These are phyloP conservation scores for Emydura subglobosa DNA, from an alignment of 2,113 vertebrate species.

Conservation along the genomic window DNA sequence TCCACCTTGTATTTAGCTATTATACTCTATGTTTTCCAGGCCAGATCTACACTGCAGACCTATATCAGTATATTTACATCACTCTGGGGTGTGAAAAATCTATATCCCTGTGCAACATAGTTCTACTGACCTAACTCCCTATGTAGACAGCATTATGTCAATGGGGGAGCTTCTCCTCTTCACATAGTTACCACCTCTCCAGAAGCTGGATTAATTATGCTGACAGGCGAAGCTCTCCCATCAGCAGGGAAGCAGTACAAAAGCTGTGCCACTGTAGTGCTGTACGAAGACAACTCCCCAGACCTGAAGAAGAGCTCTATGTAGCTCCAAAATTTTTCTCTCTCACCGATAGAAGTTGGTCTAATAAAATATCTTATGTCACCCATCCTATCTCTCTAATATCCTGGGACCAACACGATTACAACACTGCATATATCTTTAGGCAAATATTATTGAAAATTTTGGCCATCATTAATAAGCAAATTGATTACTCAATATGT, in stretches of 20 bases:
- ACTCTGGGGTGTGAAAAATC: not conserved
- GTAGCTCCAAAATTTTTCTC: not conserved
- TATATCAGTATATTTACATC: not conserved
- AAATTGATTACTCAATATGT: not conserved
- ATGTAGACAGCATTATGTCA: not conserved
- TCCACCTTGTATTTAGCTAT: not conserved
- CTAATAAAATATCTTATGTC: not conserved
- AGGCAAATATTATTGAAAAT: not conserved
- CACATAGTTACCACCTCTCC: not conserved
- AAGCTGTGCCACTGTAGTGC: not conserved
- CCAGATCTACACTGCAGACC: not conserved
- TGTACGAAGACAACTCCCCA: not conserved
- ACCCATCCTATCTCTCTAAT: not conserved
- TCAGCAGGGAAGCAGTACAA: not conserved
- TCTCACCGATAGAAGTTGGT: not conserved
- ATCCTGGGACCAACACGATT: not conserved
- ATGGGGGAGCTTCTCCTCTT: not conserved
- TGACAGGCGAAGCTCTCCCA: not conserved
- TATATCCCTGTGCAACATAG: rapidly evolving
- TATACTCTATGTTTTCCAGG: not conserved
- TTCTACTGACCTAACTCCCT: not conserved
- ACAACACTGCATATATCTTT: not conserved
- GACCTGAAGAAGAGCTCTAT: not conserved
- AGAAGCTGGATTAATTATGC: not conserved
- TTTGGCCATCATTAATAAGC: not conserved